Evolutionary conservation across 1,140 invertebrate species (phyloP).

Genomic region (Drosophila sturtevanti): DNA sequence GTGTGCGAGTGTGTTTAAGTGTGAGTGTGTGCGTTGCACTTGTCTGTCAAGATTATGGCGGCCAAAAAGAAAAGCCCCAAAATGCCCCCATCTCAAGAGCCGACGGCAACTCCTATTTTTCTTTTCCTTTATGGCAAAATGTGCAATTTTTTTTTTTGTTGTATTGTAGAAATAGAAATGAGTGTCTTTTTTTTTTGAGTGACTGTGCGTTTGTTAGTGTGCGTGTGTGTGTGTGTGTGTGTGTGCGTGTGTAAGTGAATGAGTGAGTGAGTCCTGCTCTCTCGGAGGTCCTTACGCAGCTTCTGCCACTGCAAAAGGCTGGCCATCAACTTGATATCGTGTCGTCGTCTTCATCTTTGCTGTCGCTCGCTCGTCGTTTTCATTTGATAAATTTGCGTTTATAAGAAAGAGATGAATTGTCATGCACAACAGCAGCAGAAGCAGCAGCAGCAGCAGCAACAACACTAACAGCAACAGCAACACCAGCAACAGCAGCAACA

Average conservation of each 20-base stretch:
- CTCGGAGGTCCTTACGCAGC: constrained; percentile 23
- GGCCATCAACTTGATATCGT: constrained; percentile 71
- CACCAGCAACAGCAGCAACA: too few relatives aligned
- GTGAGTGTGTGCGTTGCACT: constrained; percentile 56
- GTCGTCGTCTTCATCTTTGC: constrained; percentile 82
- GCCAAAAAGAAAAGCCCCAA: constrained; percentile 39
- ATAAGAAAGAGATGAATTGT: constrained; percentile 83
- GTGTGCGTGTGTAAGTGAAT: constrained; percentile 19
- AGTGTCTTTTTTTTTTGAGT: constrained; percentile 46
- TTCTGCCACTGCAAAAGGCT: constrained; percentile 9
- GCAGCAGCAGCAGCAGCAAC: not conserved
- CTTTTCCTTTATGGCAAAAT: constrained; percentile 39
- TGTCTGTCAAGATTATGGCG: constrained; percentile 80
- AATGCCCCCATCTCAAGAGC: constrained; percentile 6
- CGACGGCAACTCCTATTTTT: constrained; percentile 80
- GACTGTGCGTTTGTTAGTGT: constrained; percentile 32
- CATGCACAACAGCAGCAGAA: constrained; percentile 70
- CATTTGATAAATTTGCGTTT: constrained; percentile 83
- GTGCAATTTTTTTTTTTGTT: constrained; percentile 58
- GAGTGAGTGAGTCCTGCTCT: constrained; percentile 31
- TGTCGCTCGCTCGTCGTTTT: constrained; percentile 81
- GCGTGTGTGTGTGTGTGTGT: not conserved
- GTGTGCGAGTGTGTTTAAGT: constrained; percentile 22
- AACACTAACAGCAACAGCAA: not conserved
- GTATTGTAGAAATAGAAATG: constrained; percentile 30